Base-by-base conservation (phyloP, 2,797 vertebrate genomes). In the Arnoldichthys spilopterus region DNA sequence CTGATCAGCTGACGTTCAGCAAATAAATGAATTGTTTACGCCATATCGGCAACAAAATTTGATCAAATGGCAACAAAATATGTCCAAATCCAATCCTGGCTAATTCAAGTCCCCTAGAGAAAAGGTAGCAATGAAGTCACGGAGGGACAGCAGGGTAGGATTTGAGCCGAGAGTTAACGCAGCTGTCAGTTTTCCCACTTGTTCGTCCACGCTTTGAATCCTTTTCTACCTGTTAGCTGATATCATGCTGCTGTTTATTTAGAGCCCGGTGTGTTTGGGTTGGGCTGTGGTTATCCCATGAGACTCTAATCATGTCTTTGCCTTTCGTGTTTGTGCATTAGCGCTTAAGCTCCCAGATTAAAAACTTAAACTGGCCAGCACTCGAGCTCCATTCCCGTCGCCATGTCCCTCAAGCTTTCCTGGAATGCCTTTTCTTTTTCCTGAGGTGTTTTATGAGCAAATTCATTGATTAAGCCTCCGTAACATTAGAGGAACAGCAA, bases 241-340 rank as follows among this genome's bases (percentile, higher is more conserved):
- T 90, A 87, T 87, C 82, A 89, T 87, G 84, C 72, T 85, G 3
- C 83, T 86, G 85, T 82, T 87, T 85, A 86, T 89, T 87, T 80
- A 59, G 72, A 89, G 86, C 84, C 77, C 82, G 85, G 85, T 83
- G 85, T 90, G 90, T 92, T 91, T 91, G 90, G 86, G 89, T 89
- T 88, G 86, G 45, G 6, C 83, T 78, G 88, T 90, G 88, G 90
- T 91, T 88, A 90, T 91, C 89, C 88, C 79, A 84, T 92, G 90
- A 92, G 90, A 92, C 91, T 91, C 89, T 91, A 92, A 93, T 93
- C 88, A 82, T 91, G 89, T 92, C 88, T 91, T 87, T 72, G 88
- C 86, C 45, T 87, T 90, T 88, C 90, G 89, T 90, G 84, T 87
- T 64, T 64, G 78, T 82, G 88, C 83, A 90, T 91, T 89, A 91